These are phyloP conservation scores for Griposia aprilina DNA, from an alignment of 2,888 invertebrate genomes.

Conservation along the genomic window DNA sequence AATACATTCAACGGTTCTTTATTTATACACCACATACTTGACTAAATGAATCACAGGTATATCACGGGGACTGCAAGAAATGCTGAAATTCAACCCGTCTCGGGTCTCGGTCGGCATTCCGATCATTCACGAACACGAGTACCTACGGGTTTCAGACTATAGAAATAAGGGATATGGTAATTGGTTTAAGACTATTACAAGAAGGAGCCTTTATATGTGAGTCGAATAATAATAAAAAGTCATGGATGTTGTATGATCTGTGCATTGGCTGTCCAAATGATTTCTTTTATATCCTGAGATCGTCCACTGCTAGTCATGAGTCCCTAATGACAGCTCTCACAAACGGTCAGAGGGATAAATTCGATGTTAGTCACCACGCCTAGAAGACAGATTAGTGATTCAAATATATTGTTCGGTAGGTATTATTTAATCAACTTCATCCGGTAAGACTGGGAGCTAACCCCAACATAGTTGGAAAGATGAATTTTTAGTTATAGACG, in stretches of 20 bases:
- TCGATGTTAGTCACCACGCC: no score
- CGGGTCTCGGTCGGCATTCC: slow-evolving; percentile 42
- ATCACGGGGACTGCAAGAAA: slow-evolving; percentile 18
- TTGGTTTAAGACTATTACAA: neutral
- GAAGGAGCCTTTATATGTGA: neutral
- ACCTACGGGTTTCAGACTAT: neutral
- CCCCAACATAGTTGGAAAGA: no score
- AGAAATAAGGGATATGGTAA: neutral
- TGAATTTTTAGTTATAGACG: no score
- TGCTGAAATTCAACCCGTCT: slow-evolving; percentile 36
- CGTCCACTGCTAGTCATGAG: no score
- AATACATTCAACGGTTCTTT: slow-evolving; percentile 14
- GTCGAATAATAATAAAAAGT: neutral
- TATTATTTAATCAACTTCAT: no score
- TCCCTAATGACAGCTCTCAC: neutral
- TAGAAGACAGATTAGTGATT: no score
- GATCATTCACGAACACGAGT: slow-evolving; percentile 36
- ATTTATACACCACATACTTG: slow-evolving; percentile 35
- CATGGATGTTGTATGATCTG: neutral
- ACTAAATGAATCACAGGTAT: slow-evolving; percentile 34
- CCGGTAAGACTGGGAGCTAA: no score
- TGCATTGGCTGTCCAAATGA: neutral
- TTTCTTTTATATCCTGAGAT: neutral
- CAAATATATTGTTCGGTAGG: no score
- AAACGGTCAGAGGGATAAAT: no score